phyloP scores from a whole-genome alignment of 2,113 vertebrate genomes.

The Etia nguti region DNA sequence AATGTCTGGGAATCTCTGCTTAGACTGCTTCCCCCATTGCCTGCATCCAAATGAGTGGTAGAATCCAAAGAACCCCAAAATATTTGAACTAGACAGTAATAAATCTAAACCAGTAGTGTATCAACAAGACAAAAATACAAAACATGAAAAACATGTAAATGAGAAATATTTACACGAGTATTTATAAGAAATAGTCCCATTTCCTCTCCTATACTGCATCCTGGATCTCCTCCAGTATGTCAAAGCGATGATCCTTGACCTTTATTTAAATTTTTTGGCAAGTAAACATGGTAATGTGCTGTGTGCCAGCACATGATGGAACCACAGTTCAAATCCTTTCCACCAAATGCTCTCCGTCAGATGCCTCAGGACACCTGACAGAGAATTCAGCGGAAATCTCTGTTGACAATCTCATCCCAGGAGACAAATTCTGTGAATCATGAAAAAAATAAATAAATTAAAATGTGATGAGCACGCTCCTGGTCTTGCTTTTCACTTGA shows the following conservation, averaged over 20 bases:
- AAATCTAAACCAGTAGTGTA: not conserved
- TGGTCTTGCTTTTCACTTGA: not conserved
- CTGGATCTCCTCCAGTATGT: not conserved
- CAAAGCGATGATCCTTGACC: not conserved
- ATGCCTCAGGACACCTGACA: not conserved
- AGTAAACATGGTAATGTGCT: not conserved
- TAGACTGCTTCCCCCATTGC: not conserved
- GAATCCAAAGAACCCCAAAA: not conserved
- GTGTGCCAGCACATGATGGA: not conserved
- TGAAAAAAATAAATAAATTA: not conserved
- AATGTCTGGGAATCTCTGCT: not conserved
- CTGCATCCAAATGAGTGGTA: not conserved
- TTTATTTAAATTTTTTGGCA: not conserved
- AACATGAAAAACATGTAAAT: not conserved
- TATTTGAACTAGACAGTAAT: not conserved
- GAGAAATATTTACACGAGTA: not conserved
- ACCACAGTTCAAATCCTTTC: not conserved
- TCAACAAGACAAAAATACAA: not conserved
- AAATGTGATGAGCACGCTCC: not conserved
- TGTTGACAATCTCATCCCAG: not conserved
- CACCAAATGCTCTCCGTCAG: not conserved
- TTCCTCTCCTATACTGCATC: not conserved
- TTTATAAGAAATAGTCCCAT: not conserved
- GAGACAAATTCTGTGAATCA: not conserved
- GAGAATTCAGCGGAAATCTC: not conserved